These are phyloP conservation scores for Hippolais icterina DNA, from an alignment of 2,113 vertebrate genomes.

Conservation along the genomic window DNA sequence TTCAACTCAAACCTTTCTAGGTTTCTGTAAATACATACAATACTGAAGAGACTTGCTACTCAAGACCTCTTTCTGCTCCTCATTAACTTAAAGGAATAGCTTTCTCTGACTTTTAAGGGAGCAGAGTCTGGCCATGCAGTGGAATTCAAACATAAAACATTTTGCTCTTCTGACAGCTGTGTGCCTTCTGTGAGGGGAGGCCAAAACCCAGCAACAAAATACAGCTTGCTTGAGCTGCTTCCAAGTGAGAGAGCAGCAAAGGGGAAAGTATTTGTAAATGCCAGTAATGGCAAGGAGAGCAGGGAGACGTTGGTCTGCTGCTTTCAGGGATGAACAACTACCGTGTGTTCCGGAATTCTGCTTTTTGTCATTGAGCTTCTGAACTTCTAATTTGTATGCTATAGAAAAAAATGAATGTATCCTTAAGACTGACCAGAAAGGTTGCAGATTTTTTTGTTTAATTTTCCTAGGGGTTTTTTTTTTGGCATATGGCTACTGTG, in stretches of 20 bases:
- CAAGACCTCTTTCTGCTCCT: constrained; percentile 29
- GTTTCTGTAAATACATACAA: neutral
- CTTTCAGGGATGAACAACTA: neutral
- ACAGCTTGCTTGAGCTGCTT: neutral
- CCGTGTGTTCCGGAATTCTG: neutral
- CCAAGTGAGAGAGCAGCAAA: neutral
- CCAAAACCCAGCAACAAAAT: constrained; percentile 2
- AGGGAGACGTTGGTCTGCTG: neutral
- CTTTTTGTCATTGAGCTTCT: neutral
- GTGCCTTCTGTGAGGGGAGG: constrained; percentile 45
- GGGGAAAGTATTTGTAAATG: neutral
- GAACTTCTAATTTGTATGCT: neutral
- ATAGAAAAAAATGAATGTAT: neutral
- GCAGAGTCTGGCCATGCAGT: neutral
- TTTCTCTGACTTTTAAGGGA: constrained; percentile 38
- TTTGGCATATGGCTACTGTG: neutral
- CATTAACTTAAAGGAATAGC: constrained; percentile 44
- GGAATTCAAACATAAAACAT: constrained; percentile 24
- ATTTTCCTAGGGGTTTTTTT: neutral
- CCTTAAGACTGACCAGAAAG: neutral
- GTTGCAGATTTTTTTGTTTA: neutral
- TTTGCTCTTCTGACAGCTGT: constrained; percentile 23
- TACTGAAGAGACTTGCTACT: neutral
- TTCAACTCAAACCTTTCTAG: neutral
- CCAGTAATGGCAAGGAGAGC: neutral